Evolutionary conservation across 2,797 vertebrate species (phyloP), one percentile per base, ranked within the genome.

Genomic region (Leucoraja ocellata): DNA sequence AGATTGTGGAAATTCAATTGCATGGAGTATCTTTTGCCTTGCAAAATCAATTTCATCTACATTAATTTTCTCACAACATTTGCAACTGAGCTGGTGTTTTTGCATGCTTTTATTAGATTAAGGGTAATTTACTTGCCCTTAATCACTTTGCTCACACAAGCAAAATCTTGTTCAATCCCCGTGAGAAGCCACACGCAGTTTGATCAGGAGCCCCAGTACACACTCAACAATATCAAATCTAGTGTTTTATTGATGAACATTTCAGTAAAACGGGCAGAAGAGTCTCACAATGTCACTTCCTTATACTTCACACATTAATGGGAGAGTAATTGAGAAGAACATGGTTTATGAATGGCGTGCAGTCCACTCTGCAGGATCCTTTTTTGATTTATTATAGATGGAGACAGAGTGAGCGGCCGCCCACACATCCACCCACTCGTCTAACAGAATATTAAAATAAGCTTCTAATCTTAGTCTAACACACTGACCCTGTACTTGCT

Each of bases 371-470:
- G 36, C 28, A 39, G 32, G 2, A 80, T 32, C 78, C 39, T 39
- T 80, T 80, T 39, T 80, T 32, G 78, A 39, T 36, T 32, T 80
- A 32, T 39, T 80, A 80, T 36, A 39, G 78, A 76, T 76, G 73
- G 16, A 39, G 32, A 14, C 14, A 13, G 78, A 39, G n/a, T 36
- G n/a, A 79, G 77, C n/a, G n/a, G 9, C 77, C 77, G 36, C 78
- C 78, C 78, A 80, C 36, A 74, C 36, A 80, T 80, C 78, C 36
- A 80, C n/a, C 77, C 77, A 79, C 77, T 79, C 77, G 8, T 79
- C 77, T n/a, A 32, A 79, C 28, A 79, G 13, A 79, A 11, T 36
- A 79, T 79, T 32, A 32, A 79, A 32, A 13, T 18, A 13, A n/a
- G 13, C 10, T 36, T 32, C 32, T 32, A 36, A 13, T 80, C 36